A percentile compares a stretch with the other conserved stretches of the same genome.
Conservation (phyloP, 1,140 invertebrate species). For the Drosophila hydei region DNA sequence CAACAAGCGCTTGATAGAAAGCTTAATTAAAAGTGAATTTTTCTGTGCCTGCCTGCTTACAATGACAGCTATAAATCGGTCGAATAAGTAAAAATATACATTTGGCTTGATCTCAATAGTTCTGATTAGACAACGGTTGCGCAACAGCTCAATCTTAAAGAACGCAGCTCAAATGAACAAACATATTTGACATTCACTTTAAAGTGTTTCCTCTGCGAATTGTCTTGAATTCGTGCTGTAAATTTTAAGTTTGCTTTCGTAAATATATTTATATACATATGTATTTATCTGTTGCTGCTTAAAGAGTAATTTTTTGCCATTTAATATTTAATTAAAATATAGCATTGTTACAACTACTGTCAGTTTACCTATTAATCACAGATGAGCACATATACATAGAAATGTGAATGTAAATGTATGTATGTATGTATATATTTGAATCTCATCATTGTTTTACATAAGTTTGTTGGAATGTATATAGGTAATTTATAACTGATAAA, state of each 20-base stretch:
- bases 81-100: too few relatives aligned
- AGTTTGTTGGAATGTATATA: conserved; percentile 17
- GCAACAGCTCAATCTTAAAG: not conserved
- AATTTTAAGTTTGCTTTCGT: too few relatives aligned
- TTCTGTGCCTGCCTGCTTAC: too few relatives aligned
- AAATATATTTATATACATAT: not conserved
- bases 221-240: too few relatives aligned
- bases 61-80: too few relatives aligned
- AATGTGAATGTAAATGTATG: not conserved
- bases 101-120: too few relatives aligned
- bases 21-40: too few relatives aligned
- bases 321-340: conserved; percentile 3
- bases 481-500: conserved; percentile 54
- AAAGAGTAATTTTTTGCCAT: not conserved
- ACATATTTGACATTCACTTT: too few relatives aligned
- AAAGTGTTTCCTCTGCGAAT: too few relatives aligned
- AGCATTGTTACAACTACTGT: not conserved
- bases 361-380: conserved; percentile 36
- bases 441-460: not conserved
- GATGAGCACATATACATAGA: not conserved
- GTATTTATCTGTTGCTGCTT: not conserved
- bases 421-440: not conserved
- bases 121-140: not conserved
- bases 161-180: too few relatives aligned
- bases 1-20: too few relatives aligned